Evolutionary conservation across 2,113 vertebrate species (phyloP).

Genomic region (Mobula hypostoma): DNA sequence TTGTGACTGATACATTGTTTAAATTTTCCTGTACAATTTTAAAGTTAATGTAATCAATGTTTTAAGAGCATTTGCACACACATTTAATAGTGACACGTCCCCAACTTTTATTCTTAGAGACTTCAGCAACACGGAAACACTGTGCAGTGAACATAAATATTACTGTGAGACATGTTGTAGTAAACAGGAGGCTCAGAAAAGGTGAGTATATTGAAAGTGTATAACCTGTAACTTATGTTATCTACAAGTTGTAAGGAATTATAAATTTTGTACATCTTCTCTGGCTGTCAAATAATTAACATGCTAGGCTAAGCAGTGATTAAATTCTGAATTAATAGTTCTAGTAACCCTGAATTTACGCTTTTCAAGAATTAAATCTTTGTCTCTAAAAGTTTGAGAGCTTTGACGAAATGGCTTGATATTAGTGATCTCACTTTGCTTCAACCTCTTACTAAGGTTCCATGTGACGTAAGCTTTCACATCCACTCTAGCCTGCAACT

Average conservation of each 20-base stretch:
- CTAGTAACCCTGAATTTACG: no score
- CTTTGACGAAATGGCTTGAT: no score
- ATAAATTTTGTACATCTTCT: neutral
- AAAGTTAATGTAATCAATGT: neutral
- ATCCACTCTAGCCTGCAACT: no score
- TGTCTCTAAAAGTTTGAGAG: no score
- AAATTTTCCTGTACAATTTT: neutral
- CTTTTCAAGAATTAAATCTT: no score
- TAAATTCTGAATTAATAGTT: neutral
- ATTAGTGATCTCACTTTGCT: no score
- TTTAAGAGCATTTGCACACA: neutral
- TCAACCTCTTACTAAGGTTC: no score
- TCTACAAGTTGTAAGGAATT: neutral
- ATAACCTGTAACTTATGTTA: neutral
- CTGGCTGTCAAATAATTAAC: neutral
- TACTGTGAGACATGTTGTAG: constrained; percentile 97
- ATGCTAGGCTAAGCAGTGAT: neutral
- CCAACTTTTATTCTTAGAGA: constrained; percentile 63
- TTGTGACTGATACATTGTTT: neutral
- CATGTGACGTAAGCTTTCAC: no score
- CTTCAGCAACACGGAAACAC: constrained; percentile 95
- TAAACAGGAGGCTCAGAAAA: constrained; percentile 95
- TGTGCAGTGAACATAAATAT: constrained; percentile 96
- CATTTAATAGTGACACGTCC: neutral
- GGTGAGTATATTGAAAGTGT: constrained; percentile 55